Evolutionary conservation across 2,888 invertebrate species (phyloP).

Genomic region (Lamellibrachia satsuma): DNA sequence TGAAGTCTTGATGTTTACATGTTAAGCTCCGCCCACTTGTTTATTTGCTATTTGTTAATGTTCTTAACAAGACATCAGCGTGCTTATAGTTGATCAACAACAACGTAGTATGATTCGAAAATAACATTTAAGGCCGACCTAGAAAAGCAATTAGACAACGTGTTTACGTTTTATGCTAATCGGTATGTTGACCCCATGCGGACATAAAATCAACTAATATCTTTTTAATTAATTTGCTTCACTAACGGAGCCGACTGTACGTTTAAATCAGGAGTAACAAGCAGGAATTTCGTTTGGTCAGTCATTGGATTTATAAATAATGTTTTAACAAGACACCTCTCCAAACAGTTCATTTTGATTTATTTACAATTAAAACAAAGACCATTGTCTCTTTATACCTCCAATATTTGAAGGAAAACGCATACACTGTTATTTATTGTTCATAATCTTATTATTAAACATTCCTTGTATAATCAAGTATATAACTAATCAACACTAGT

Average conservation of each 20-base stretch:
- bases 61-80: too few relatives aligned
- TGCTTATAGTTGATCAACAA: too few relatives aligned
- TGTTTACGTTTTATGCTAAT: too few relatives aligned
- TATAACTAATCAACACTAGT: background rate
- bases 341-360: background rate
- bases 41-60: too few relatives aligned
- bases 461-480: background rate
- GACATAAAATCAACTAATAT: background rate
- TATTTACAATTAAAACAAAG: background rate
- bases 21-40: too few relatives aligned
- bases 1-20: too few relatives aligned
- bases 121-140: too few relatives aligned
- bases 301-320: background rate
- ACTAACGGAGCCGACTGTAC: background rate
- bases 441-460: background rate
- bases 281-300: background rate
- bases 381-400: background rate
- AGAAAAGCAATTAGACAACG: too few relatives aligned
- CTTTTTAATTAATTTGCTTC: background rate
- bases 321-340: background rate
- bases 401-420: background rate
- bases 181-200: too few relatives aligned
- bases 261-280: background rate
- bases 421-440: background rate
- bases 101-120: too few relatives aligned